Evolutionary conservation across 1,140 invertebrate species (phyloP), one percentile per base, ranked within the genome.

Genomic region (Teleopsis dalmanni): DNA sequence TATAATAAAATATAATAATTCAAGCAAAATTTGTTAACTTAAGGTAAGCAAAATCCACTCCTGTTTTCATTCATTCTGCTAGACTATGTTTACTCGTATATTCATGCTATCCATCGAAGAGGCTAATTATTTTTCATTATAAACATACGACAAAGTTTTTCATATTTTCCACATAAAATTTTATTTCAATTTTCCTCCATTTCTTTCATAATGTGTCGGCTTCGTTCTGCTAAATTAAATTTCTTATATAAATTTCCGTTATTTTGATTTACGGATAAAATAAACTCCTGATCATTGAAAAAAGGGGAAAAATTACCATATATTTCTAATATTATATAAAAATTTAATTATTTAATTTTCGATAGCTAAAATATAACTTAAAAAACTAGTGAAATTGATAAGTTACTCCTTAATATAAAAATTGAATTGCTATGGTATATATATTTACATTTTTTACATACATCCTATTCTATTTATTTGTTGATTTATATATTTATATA

Each of bases 201-300:
- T 19, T 25, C 6, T 41, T 7, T n/a, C 27, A 26, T 29, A 43
- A 43, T 29, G 19, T 29, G 23, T n/a, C 27, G 41, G 19, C 23
- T 31, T 31, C 41, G 47, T 48, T 22, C 40, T 38, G 47, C 47
- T 33, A 48, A 48, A 48, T 48, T 48, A 25, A 48, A 48, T 23
- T 22, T 48, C 31, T 42, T 41, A 41, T 41, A 48, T 40, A 41
- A 48, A 48, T 48, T 23, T 48, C 47, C 47, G 47, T 41, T 38
- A 38, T 25, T 43, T 19, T 29, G 16, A 29, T 38, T 13, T 22
- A 13, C 14, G 25, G 10, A 13, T 38, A 11, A 5, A 23, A 1
- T 23, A 19, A n/a, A 6, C 4, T 36, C 21, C 1, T 36, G 9
- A 19, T 18, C 6, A 36, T 6, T 18, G 21, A 4, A 18, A n/a